Evolutionary conservation across 2,888 invertebrate species (phyloP).

Genomic region (Synergus japonicus): DNA sequence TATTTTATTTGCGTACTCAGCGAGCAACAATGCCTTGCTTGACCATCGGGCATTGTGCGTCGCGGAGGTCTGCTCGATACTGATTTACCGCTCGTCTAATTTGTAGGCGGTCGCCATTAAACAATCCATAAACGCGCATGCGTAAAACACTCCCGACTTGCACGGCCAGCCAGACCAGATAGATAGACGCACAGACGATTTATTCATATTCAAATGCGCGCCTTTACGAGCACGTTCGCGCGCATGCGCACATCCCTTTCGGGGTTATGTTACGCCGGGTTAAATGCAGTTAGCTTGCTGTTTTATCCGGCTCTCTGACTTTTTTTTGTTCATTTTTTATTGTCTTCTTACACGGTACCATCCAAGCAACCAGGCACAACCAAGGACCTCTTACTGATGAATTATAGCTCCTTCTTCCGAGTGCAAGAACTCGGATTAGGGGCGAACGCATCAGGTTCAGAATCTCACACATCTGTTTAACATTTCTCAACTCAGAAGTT

Average conservation of each 20-base stretch:
- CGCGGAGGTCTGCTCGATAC: constrained; percentile 74
- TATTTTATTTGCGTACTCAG: constrained; percentile 5
- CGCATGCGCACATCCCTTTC: constrained; percentile 58
- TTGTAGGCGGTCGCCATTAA: constrained; percentile 77
- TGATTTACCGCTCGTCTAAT: constrained; percentile 77
- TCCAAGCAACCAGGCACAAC: constrained; percentile 5
- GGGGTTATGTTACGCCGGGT: constrained; percentile 58
- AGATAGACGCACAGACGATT: constrained; percentile 64
- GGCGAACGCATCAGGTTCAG: not conserved
- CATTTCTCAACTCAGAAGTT: not conserved
- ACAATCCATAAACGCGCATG: constrained; percentile 76
- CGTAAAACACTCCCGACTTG: constrained; percentile 72
- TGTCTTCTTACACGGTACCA: constrained; percentile 44
- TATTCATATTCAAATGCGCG: constrained; percentile 76
- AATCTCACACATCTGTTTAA: not conserved
- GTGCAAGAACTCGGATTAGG: constrained; percentile 54
- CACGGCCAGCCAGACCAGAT: constrained; percentile 50
- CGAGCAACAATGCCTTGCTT: constrained; percentile 17
- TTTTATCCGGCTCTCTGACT: constrained; percentile 56
- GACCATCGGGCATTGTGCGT: constrained; percentile 64
- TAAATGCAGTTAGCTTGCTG: constrained; percentile 61
- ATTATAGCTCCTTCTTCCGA: constrained; percentile 61
- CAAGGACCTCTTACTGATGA: constrained; percentile 58
- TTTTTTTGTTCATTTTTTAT: constrained; percentile 53
- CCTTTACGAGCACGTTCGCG: constrained; percentile 68